These are phyloP conservation scores for Scelioninae gen. 2 DNA, from an alignment of 2,888 invertebrate species.

Conservation along the genomic window DNA sequence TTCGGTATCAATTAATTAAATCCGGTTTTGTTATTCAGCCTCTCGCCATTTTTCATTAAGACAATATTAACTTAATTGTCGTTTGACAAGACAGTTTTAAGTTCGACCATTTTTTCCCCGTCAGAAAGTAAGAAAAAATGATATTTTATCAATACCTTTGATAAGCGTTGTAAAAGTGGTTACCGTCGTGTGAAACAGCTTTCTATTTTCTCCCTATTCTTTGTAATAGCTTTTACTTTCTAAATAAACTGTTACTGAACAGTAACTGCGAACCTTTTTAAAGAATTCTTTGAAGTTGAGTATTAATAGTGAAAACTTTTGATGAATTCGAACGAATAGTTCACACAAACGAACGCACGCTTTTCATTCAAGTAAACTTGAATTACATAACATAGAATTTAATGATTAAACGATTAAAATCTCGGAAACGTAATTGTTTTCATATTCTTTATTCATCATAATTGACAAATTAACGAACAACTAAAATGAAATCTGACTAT, in stretches of 20 bases:
- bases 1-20: no score
- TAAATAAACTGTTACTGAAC: conserved; percentile 17
- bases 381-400: no score
- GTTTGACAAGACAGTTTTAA: no score
- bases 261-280: conserved; percentile 9
- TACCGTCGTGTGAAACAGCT: conserved; percentile 8
- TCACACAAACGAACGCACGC: conserved; percentile 9
- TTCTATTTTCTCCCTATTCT: conserved; percentile 17
- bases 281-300: conserved; percentile 15
- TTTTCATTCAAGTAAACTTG: neutral
- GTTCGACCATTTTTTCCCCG: no score
- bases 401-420: neutral
- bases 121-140: neutral
- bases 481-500: no score
- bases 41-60: no score
- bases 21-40: no score
- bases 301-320: conserved; percentile 15
- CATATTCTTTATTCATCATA: no score
- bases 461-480: no score
- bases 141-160: neutral
- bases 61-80: no score
- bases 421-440: no score
- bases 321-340: conserved; percentile 6
- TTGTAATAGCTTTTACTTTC: conserved; percentile 23
- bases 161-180: conserved; percentile 4